Conservation (phyloP, 1,140 invertebrate genomes). For the Aphaenogaster ashmeadi region DNA sequence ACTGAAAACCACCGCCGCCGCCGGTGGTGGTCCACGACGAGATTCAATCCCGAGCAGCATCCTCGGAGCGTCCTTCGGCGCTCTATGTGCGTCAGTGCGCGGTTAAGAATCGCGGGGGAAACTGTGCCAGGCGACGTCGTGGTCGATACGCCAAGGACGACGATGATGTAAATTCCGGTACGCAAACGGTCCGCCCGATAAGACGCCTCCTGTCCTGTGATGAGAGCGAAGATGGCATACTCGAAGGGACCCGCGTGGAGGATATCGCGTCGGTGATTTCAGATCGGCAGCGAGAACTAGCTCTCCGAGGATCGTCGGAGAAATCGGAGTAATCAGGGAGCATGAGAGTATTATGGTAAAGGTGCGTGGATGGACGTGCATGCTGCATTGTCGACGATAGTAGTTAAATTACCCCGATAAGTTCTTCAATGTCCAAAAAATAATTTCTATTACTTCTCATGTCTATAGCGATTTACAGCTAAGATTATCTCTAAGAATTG, state of each 20-base stretch:
- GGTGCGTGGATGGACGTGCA: slow-evolving; percentile 29
- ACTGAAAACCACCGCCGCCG: neutral
- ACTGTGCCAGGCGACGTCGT: slow-evolving; percentile 24
- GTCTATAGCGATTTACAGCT: neutral
- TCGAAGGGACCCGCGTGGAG: slow-evolving; percentile 19
- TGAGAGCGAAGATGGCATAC: slow-evolving; percentile 34
- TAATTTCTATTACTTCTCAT: neutral
- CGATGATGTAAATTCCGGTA: neutral
- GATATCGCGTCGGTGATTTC: slow-evolving; percentile 51
- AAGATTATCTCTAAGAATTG: neutral
- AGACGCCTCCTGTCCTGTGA: neutral
- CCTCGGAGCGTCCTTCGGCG: slow-evolving; percentile 1
- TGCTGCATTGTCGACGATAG: neutral
- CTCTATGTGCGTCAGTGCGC: slow-evolving; percentile 40
- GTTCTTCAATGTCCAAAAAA: neutral
- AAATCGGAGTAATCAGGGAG: slow-evolving; percentile 15
- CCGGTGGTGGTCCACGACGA: neutral
- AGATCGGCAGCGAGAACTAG: slow-evolving; percentile 32
- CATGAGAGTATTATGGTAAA: slow-evolving; percentile 43
- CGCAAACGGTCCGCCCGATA: neutral
- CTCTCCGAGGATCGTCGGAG: slow-evolving; percentile 3
- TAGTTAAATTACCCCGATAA: neutral
- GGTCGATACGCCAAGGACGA: slow-evolving; percentile 21
- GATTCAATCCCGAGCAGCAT: slow-evolving; percentile 21
- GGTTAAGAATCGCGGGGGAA: neutral